Conservation (phyloP, 2,888 invertebrate species). For the Dione vanillae region DNA sequence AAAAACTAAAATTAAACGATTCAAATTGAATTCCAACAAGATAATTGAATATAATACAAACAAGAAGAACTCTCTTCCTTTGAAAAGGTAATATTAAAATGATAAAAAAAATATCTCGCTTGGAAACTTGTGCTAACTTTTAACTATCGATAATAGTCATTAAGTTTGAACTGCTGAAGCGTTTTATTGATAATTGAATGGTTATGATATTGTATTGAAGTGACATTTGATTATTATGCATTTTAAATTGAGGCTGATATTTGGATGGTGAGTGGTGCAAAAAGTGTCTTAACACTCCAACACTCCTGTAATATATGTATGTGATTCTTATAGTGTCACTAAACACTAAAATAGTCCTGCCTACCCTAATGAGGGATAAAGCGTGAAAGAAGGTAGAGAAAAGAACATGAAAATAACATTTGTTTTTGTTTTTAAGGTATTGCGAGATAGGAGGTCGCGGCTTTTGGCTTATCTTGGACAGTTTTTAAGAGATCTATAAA, state of each 20-base stretch:
- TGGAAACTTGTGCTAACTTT: conserved; percentile 35
- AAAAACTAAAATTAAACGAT: background rate
- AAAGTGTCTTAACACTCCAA: no score
- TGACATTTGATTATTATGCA: background rate
- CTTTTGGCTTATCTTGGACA: no score
- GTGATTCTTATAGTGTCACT: no score
- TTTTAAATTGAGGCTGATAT: background rate
- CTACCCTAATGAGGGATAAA: no score
- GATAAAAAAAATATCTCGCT: conserved; percentile 15
- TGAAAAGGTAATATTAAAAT: conserved; percentile 28
- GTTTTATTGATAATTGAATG: conserved; percentile 35
- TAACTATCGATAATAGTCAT: conserved; percentile 41
- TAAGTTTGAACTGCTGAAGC: conserved; percentile 34
- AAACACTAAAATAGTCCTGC: no score
- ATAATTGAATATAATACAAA: conserved; percentile 20
- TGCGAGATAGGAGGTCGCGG: no score
- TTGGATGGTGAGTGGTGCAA: no score
- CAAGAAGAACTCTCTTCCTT: conserved; percentile 17
- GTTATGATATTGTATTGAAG: conserved; percentile 2
- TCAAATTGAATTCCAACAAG: background rate
- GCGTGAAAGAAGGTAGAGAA: no score
- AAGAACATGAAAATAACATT: no score
- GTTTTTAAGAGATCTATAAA: no score
- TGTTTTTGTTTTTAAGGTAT: no score
- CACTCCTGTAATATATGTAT: no score